Evolutionary conservation across 2,113 vertebrate species (phyloP), one percentile per base, ranked within the genome.

Genomic region (Argyrosomus japonicus): DNA sequence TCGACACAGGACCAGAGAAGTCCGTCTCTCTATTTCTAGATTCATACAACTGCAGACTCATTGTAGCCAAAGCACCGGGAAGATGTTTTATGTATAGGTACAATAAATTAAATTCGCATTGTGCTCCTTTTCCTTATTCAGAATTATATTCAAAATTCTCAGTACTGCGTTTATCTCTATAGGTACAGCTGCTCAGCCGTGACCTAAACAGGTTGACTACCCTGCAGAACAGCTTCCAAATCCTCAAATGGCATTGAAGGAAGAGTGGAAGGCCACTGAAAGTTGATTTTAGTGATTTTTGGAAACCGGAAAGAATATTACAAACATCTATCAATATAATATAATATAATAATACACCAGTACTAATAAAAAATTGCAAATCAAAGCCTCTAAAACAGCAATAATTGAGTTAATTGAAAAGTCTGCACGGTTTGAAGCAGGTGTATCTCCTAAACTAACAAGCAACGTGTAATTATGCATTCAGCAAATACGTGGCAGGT

Each of bases 401-500:
- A 18, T 60, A 29, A 29, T 8, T 58, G 8, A 19, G 25, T 40
- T 60, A 1, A 10, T 10, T 56, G 23, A 36, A 45, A n/a, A 9
- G 13, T 7, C n/a, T 47, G 32, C n/a, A 32, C 6, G 45, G 19
- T 61, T 60, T 65, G 5, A 6, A 57, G 19, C 47, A 81, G 12
- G 3, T 67, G 10, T 4, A n/a, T 9, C 25, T 8, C 0, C 3
- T 18, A 40, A 4, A 47, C 13, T 14, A 47, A 47, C n/a, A 27
- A 40, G 5, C 4, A 3, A 63, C n/a, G 8, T 61, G 68, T 47
- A 1, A 51, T 10, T 47, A 9, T 14, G 23, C n/a, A 19, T 57
- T 29, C 27, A 40, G 36, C 50, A 25, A 58, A 58, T 58, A 50
- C 19, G 63, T 58, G 48, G 36, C 69, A 84, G 67, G 23, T 70